Evolutionary conservation across 2,888 invertebrate genomes (phyloP), one percentile per base, ranked within the genome.

Genomic region (Lasioglossum zephyrum): DNA sequence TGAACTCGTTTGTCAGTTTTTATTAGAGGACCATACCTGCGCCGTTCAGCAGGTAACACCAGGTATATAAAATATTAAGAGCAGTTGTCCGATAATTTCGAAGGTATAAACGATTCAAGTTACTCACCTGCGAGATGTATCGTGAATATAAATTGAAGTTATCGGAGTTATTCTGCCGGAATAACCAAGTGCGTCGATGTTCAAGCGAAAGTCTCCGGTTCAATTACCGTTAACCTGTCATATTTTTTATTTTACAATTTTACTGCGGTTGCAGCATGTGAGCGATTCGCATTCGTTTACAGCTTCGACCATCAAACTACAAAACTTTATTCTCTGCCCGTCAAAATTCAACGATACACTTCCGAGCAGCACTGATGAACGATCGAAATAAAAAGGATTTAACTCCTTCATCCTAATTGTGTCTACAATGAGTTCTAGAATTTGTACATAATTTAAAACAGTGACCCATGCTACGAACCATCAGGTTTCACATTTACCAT

Each of bases 81-180:
- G 60, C 60, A 60, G 60, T 60, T 60, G 4, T 11, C 16, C 26
- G 26, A 31, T 60, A 31, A 60, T 60, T 60, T 26, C 60, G 60
- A 26, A 60, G 26, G 60, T 31, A 16, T 60, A 60, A 60, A 60
- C 60, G 31, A 60, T 60, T 60, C n/a, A 26, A 60, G 60, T 60
- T 60, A 60, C 60, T 26, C 26, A 26, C 60, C 26, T 26, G 26
- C 26, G 4, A 31, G 31, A 60, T 60, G 26, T 60, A 60, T 60
- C 60, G 60, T 60, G 60, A 60, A 60, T 60, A 60, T 60, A 60
- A 60, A 60, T 60, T 26, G 60, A 60, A 60, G 60, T 60, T 60
- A 16, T 26, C 60, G 60, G 60, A 60, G 31, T 26, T 26, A 60
- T 60, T 31, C 16, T 26, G 60, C 26, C 16, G 16, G 60, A 60